Conservation (phyloP, 2,888 invertebrate species). For the Lasioglossum figueresi region DNA sequence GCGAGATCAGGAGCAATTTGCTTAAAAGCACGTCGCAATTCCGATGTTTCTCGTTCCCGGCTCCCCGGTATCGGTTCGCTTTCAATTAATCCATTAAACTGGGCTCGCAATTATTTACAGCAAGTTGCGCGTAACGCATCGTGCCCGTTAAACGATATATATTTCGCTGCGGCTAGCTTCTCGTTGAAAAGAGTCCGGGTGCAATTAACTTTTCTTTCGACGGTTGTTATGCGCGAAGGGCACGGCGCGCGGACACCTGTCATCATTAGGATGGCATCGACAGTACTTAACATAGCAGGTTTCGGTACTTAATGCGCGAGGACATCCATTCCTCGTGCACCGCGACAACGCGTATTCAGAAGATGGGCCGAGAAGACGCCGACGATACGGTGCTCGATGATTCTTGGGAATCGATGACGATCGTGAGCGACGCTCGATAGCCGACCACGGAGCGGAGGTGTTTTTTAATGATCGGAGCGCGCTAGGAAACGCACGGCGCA, state of each 20-base stretch:
- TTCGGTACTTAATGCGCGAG: slow-evolving; percentile 31
- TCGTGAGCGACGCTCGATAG: slow-evolving; percentile 16
- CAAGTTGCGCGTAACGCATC: neutral
- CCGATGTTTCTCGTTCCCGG: neutral
- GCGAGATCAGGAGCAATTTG: neutral
- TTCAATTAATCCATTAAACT: slow-evolving; percentile 43
- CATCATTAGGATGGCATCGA: slow-evolving; percentile 38
- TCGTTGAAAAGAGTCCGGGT: slow-evolving; percentile 36
- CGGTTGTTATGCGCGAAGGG: slow-evolving; percentile 24
- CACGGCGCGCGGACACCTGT: slow-evolving; percentile 37
- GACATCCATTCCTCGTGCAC: slow-evolving; percentile 14
- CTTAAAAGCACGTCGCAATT: slow-evolving; percentile 7
- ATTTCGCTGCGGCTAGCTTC: slow-evolving; percentile 30
- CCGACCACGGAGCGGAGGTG: slow-evolving; percentile 15
- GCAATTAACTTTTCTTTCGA: slow-evolving; percentile 55
- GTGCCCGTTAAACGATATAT: slow-evolving; percentile 5
- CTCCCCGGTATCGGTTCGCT: neutral
- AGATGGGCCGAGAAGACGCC: slow-evolving; percentile 9
- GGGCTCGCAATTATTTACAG: slow-evolving; percentile 19
- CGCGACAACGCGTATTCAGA: neutral
- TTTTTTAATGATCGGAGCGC: slow-evolving; percentile 32
- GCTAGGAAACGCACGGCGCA: slow-evolving; percentile 21
- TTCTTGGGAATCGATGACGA: slow-evolving; percentile 24
- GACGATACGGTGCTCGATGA: slow-evolving; percentile 18
- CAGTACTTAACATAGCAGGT: slow-evolving; percentile 41